A percentile compares a stretch with the other conserved stretches of the same genome.
phyloP scores from a whole-genome alignment of 1,140 invertebrate species.

The Drosophila pseudoananassae region DNA sequence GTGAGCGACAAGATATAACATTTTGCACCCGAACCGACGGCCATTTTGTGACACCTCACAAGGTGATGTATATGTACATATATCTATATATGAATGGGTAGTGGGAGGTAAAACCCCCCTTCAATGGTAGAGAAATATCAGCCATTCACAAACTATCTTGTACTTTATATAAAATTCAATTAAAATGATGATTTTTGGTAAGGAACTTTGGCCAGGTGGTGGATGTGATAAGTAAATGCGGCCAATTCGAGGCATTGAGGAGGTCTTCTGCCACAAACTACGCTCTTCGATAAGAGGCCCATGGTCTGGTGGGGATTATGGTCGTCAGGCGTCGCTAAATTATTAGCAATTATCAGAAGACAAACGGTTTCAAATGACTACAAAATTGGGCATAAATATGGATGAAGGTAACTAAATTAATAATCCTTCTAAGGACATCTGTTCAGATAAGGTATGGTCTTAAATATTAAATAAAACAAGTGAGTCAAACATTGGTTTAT shows the following conservation, averaged over 20 bases:
- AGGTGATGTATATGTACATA: constrained; percentile 35
- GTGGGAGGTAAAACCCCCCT: neutral
- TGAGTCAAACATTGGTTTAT: constrained; percentile 41
- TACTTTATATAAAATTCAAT: constrained; percentile 30
- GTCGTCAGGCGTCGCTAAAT: constrained; percentile 77
- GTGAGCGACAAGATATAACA: constrained; percentile 29
- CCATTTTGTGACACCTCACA: constrained; percentile 48
- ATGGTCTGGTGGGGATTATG: constrained; percentile 51
- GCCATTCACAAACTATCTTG: constrained; percentile 45
- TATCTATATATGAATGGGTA: constrained; percentile 8
- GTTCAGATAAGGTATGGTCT: constrained; percentile 17
- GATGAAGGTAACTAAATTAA: constrained; percentile 39
- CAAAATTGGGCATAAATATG: constrained; percentile 73
- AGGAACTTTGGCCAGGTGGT: constrained; percentile 8
- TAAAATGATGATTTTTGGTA: constrained; percentile 40
- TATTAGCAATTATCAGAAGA: constrained; percentile 77
- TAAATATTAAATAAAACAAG: constrained; percentile 28
- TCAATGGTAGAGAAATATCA: constrained; percentile 40
- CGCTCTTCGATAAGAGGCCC: constrained; percentile 53
- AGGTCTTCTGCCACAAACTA: constrained; percentile 36
- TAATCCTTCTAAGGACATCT: constrained; percentile 38
- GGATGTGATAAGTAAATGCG: constrained; percentile 52
- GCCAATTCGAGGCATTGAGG: constrained; percentile 62
- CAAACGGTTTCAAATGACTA: constrained; percentile 72
- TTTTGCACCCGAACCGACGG: constrained; percentile 42